Conservation (phyloP, 2,888 invertebrate genomes). For the Eristalinus aeneus region DNA sequence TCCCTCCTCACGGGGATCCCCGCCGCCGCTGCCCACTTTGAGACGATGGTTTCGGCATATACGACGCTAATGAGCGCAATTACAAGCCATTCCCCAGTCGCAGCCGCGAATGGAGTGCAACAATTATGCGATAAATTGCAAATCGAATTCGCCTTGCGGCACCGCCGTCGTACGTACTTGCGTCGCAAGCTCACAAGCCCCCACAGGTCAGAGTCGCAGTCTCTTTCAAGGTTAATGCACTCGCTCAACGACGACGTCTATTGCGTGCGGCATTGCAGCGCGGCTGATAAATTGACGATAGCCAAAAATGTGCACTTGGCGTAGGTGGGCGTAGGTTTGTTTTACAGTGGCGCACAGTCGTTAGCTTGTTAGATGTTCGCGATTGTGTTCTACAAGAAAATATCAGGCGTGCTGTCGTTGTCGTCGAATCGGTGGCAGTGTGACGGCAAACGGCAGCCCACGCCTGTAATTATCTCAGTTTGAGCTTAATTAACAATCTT, state of each 20-base stretch:
- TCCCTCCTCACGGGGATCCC: constrained; percentile 21
- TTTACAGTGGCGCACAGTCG: constrained; percentile 46
- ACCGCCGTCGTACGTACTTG: neutral
- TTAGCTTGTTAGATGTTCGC: constrained; percentile 46
- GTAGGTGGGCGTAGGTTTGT: neutral
- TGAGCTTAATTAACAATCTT: constrained; percentile 64
- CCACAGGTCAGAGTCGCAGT: neutral
- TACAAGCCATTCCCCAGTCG: constrained; percentile 1
- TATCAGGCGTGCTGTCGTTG: neutral
- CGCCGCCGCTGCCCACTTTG: neutral
- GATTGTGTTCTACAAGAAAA: constrained; percentile 58
- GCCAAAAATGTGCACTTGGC: constrained; percentile 38
- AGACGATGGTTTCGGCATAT: neutral
- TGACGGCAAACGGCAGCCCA: constrained; percentile 30
- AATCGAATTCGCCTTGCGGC: constrained; percentile 31
- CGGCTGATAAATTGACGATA: constrained; percentile 57
- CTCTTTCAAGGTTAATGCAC: constrained; percentile 64
- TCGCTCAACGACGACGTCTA: neutral
- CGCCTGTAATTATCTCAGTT: constrained; percentile 41
- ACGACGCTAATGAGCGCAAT: constrained; percentile 57
- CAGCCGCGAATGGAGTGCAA: constrained; percentile 24
- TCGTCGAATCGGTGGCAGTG: neutral
- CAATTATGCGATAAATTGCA: constrained; percentile 66
- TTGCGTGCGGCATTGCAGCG: neutral
- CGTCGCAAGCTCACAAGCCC: neutral